Percentiles rank a stretch among this genome's conserved stretches.
These are phyloP conservation scores for Trachythela sp. DNA, from an alignment of 64 coral and sea anemone species.

Conservation along the genomic window DNA sequence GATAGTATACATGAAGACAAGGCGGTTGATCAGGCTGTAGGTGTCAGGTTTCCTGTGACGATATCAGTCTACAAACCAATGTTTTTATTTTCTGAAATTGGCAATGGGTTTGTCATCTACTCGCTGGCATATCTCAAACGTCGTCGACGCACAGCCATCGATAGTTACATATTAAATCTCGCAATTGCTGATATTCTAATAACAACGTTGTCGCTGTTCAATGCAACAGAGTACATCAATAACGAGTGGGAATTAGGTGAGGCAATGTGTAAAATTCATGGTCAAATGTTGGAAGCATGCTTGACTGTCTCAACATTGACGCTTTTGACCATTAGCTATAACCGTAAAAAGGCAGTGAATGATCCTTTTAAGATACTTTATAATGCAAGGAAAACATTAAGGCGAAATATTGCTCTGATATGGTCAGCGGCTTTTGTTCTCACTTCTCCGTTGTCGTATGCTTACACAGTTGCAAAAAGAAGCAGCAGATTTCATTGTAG, in stretches of 20 bases:
- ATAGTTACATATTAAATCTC: too few relatives aligned
- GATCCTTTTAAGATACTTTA: neutral
- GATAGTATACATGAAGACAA: neutral
- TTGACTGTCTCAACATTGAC: too few relatives aligned
- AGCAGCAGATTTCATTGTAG: neutral
- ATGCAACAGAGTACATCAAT: too few relatives aligned
- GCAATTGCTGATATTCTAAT: too few relatives aligned
- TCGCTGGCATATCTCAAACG: neutral
- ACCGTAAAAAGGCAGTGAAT: neutral
- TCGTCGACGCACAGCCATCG: too few relatives aligned
- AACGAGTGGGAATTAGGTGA: too few relatives aligned
- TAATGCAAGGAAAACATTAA: neutral
- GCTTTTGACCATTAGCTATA: too few relatives aligned
- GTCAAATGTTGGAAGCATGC: too few relatives aligned
- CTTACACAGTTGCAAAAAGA: neutral
- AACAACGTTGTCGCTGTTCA: too few relatives aligned
- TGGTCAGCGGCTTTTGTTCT: neutral
- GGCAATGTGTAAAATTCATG: too few relatives aligned
- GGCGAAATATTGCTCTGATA: neutral
- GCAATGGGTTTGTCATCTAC: neutral
- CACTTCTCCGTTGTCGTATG: too few relatives aligned
- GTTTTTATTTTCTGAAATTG: neutral
- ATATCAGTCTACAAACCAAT: neutral
- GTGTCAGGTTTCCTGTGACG: neutral
- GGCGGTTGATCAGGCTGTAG: neutral